phyloP scores from a whole-genome alignment of 2,113 vertebrate genomes.

The Acanthisitta chloris region DNA sequence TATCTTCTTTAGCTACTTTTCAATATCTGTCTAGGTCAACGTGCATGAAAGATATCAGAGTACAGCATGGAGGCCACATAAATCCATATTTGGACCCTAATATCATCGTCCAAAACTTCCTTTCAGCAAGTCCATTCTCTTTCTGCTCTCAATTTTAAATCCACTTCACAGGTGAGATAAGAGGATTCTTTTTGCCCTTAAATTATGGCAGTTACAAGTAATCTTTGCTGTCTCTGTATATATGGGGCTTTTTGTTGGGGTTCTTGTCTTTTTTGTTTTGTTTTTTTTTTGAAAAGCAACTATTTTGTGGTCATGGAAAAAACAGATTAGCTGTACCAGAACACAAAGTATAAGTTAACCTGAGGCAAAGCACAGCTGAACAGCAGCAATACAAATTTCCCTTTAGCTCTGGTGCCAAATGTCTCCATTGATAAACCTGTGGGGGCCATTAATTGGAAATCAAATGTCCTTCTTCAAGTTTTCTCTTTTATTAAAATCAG shows the following conservation, averaged over 20 bases:
- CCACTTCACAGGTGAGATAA: conserved; percentile 22
- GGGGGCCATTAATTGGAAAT: not conserved
- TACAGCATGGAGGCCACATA: not conserved
- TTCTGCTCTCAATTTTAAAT: conserved; percentile 18
- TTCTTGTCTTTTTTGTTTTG: not conserved
- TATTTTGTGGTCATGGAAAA: not conserved
- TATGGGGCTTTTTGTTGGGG: not conserved
- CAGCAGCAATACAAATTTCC: not conserved
- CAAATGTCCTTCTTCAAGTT: not conserved
- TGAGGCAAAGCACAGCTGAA: not conserved
- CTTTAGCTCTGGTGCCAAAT: not conserved
- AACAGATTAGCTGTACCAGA: not conserved
- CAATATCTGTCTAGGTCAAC: not conserved
- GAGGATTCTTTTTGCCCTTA: conserved; percentile 7
- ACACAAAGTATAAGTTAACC: not conserved
- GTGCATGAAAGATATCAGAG: not conserved
- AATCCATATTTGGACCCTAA: not conserved
- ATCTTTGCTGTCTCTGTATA: not conserved
- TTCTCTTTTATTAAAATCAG: not conserved
- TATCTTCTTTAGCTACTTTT: not conserved
- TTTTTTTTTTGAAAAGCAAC: not conserved
- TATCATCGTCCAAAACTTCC: not conserved
- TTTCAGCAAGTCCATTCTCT: conserved; percentile 16
- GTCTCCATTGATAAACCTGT: not conserved
- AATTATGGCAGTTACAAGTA: conserved; percentile 14